Percentiles rank a stretch among this genome's conserved stretches.
These are phyloP conservation scores for Lanius ludovicianus DNA, from an alignment of 2,113 vertebrate species.

Conservation along the genomic window DNA sequence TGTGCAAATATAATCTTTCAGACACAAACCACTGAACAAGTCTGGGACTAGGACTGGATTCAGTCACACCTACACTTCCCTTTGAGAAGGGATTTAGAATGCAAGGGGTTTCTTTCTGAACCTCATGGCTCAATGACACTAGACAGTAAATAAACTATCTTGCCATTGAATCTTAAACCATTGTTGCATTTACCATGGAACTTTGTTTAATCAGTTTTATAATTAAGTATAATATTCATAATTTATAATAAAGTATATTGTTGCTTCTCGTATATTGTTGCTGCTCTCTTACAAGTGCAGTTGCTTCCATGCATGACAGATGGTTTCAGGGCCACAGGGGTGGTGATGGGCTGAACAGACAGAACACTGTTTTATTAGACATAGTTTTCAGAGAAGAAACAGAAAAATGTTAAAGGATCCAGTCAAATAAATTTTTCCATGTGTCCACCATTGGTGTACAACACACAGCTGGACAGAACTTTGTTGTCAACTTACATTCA, in stretches of 20 bases:
- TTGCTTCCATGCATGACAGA: neutral
- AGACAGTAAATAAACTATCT: neutral
- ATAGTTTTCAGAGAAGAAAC: neutral
- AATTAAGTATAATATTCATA: too few species aligned
- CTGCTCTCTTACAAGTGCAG: neutral
- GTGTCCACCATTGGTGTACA: neutral
- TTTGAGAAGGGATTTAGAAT: neutral
- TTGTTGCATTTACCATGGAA: neutral
- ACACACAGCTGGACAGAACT: neutral
- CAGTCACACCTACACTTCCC: neutral
- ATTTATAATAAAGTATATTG: neutral
- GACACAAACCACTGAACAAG: neutral
- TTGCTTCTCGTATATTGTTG: neutral
- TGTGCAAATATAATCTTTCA: neutral
- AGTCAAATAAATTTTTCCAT: neutral
- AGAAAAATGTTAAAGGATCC: neutral
- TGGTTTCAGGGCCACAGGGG: neutral
- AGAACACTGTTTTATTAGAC: neutral
- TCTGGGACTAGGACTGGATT: neutral
- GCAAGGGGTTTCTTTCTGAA: neutral
- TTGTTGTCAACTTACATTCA: neutral
- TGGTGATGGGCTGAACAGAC: neutral
- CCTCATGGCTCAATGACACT: neutral
- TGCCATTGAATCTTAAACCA: neutral
- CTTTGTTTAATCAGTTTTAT: neutral